Evolutionary conservation across 2,888 invertebrate species (phyloP).

Genomic region (Ichneumon xanthorius): DNA sequence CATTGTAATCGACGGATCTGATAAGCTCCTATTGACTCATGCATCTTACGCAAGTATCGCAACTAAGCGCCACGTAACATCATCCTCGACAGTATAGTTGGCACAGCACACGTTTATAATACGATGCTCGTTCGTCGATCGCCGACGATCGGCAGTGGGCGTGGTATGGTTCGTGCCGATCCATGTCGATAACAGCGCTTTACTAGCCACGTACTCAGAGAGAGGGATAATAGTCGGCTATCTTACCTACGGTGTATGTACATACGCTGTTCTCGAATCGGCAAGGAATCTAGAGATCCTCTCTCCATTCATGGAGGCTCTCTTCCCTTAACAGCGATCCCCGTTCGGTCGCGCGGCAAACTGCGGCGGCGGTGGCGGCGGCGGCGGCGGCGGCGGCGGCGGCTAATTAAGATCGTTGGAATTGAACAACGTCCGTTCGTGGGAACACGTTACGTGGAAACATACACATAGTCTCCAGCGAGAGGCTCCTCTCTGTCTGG

Average conservation of each 20-base stretch:
- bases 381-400: conserved; percentile 56
- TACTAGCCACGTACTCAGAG: conserved; percentile 29
- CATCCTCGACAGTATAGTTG: conserved; percentile 12
- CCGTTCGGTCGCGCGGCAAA: conserved; percentile 18
- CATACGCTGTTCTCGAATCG: conserved; percentile 43
- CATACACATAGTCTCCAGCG: conserved; percentile 21
- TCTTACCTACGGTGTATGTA: conserved; percentile 19
- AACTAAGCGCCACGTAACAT: conserved; percentile 28
- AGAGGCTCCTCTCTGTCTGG: conserved; percentile 29
- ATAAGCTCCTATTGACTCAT: conserved; percentile 52
- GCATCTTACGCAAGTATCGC: conserved; percentile 51
- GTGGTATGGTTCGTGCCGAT: conserved; percentile 51
- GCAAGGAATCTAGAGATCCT: conserved; percentile 59
- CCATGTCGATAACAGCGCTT: conserved; percentile 38
- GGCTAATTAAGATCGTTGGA: conserved; percentile 73
- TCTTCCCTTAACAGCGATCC: conserved; percentile 48
- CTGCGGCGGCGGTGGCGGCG: conserved; percentile 43
- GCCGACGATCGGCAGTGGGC: conserved; percentile 52
- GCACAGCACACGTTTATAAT: not conserved
- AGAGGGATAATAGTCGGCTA: not conserved
- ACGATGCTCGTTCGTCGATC: conserved; percentile 50
- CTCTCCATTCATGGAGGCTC: conserved; percentile 69
- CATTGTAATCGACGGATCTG: conserved; percentile 62
- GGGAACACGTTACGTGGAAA: conserved; percentile 69
- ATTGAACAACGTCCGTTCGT: conserved; percentile 68